Evolutionary conservation across 1,140 invertebrate species (phyloP).

Genomic region (Micrasema minimum): DNA sequence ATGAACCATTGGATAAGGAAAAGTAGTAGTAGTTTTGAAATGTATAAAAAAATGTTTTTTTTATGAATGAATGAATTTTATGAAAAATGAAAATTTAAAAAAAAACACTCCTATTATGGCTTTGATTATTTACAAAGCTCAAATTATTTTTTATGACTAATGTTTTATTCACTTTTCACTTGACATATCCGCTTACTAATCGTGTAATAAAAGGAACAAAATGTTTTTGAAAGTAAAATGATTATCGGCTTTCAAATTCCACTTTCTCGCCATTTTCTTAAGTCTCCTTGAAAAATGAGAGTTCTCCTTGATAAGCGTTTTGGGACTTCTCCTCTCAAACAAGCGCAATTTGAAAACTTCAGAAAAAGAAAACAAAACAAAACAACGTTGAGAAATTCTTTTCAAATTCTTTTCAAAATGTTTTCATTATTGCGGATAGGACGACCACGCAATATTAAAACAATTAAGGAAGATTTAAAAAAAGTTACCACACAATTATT

Average conservation of each 20-base stretch:
- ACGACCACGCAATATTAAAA: no score
- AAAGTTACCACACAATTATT: no score
- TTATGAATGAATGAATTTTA: no score
- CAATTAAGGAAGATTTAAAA: neutral
- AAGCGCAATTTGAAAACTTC: neutral
- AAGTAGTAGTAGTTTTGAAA: no score
- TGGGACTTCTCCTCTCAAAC: neutral
- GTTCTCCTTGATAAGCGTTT: conserved; percentile 2
- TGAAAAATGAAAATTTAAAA: no score
- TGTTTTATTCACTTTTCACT: neutral
- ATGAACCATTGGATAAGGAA: neutral
- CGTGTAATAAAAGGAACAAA: conserved; percentile 4
- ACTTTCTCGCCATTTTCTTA: neutral
- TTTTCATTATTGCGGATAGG: no score
- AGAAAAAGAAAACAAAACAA: neutral
- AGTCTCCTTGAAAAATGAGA: conserved; percentile 7
- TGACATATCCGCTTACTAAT: neutral
- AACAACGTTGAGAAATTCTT: no score
- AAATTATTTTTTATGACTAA: neutral
- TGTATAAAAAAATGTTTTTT: no score
- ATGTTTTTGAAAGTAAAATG: neutral
- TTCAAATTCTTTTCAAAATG: no score
- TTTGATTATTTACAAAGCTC: no score
- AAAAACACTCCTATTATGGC: no score
- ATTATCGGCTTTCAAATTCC: conserved; percentile 5